These are phyloP conservation scores for Lamellibrachia columna DNA, from an alignment of 2,888 invertebrate genomes.

Conservation along the genomic window DNA sequence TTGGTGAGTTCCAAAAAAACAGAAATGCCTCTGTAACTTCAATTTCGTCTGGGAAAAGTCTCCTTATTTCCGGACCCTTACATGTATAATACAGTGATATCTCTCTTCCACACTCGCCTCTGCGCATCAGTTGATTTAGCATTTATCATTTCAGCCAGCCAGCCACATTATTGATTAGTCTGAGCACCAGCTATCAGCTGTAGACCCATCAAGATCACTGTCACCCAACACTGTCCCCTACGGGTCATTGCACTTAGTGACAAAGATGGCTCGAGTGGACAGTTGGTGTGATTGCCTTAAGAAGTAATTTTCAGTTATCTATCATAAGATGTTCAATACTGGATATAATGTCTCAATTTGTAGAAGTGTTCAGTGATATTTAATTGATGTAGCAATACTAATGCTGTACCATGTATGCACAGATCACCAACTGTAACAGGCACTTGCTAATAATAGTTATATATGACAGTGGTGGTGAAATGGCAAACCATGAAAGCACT, in stretches of 20 bases:
- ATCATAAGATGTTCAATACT: not conserved
- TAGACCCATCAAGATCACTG: not conserved
- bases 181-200: not conserved
- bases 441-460: too few relatives aligned
- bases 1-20: not conserved
- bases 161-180: not conserved
- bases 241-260: not conserved
- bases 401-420: not conserved
- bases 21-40: not conserved
- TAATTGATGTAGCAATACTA: not conserved
- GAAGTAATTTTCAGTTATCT: not conserved
- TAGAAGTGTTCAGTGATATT: not conserved
- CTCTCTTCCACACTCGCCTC: not conserved
- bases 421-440: too few relatives aligned
- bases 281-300: not conserved
- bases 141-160: not conserved
- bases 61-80: not conserved
- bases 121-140: not conserved
- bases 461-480: too few relatives aligned
- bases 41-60: not conserved
- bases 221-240: not conserved
- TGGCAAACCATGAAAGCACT: too few relatives aligned
- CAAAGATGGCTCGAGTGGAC: not conserved
- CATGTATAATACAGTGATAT: not conserved
- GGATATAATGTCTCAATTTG: too few relatives aligned